Evolutionary conservation across 2,797 vertebrate species (phyloP).

Genomic region (Anniella stebbinsi): DNA sequence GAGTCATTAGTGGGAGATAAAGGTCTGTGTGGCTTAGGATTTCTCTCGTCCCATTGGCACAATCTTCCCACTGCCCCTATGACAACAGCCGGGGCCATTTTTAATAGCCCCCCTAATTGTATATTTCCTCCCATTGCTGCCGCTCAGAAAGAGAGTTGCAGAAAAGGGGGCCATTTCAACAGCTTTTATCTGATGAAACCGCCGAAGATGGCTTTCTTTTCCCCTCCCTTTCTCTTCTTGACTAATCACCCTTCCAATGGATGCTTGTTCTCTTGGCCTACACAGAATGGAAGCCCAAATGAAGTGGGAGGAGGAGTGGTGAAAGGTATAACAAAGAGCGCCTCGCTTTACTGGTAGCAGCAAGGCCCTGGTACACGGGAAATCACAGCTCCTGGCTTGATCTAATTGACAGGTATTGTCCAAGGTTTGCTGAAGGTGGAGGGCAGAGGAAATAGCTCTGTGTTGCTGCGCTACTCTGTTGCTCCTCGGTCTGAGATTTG

Average conservation of each 20-base stretch:
- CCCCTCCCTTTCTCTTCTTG: conserved; percentile 47
- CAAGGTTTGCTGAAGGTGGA: conserved; percentile 29
- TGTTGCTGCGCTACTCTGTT: neutral
- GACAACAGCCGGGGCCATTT: conserved; percentile 45
- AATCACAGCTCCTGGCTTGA: conserved; percentile 32
- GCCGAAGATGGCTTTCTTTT: conserved; percentile 67
- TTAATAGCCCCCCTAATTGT: conserved; percentile 62
- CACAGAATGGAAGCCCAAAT: conserved; percentile 38
- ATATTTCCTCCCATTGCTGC: conserved; percentile 63
- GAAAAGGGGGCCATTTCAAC: conserved; percentile 68
- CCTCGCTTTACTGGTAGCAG: conserved; percentile 53
- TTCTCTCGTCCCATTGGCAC: conserved; percentile 49
- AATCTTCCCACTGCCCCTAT: conserved; percentile 50
- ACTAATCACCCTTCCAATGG: conserved; percentile 13
- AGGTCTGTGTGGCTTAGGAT: conserved; percentile 47
- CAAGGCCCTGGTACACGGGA: conserved; percentile 50
- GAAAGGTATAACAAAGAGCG: conserved; percentile 59
- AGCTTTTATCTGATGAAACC: conserved; percentile 78
- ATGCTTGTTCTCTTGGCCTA: conserved; percentile 39
- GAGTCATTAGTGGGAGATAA: conserved; percentile 73
- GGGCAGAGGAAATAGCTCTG: conserved; percentile 44
- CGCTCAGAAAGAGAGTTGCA: conserved; percentile 8
- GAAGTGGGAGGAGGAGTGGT: conserved; percentile 56
- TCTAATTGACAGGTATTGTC: conserved; percentile 36
- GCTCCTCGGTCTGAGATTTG: conserved; percentile 40